Conservation (phyloP, 2,888 invertebrate genomes). For the Nyleta sp. region DNA sequence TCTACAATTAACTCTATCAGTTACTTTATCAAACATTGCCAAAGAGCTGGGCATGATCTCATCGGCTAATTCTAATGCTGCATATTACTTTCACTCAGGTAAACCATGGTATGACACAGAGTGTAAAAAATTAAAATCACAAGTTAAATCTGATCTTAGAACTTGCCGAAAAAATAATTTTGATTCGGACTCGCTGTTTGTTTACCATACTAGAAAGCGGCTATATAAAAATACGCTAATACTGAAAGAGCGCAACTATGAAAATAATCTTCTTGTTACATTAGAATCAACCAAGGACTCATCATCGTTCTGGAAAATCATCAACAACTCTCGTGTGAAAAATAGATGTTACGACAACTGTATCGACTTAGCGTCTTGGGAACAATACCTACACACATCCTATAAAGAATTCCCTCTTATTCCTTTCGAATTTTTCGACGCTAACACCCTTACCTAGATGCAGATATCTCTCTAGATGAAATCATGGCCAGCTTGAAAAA, state of each 20-base stretch:
- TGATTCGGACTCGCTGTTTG: neutral
- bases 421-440: neutral
- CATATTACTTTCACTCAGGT: too few relatives aligned
- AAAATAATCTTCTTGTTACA: neutral
- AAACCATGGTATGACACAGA: conserved; percentile 7
- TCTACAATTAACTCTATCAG: neutral
- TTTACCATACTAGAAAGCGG: neutral
- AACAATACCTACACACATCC: neutral
- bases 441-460: conserved; percentile 10
- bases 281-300: neutral
- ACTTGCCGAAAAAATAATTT: neutral
- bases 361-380: neutral
- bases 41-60: too few relatives aligned
- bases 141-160: too few relatives aligned
- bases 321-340: neutral
- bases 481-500: neutral
- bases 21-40: too few relatives aligned
- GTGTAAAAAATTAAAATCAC: neutral
- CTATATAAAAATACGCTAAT: neutral
- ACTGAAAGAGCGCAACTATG: neutral
- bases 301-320: neutral
- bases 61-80: too few relatives aligned
- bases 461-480: neutral
- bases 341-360: neutral
- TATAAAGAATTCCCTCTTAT: neutral